These are phyloP conservation scores for Teleogryllus oceanicus DNA, from an alignment of 2,888 invertebrate species.

Conservation along the genomic window DNA sequence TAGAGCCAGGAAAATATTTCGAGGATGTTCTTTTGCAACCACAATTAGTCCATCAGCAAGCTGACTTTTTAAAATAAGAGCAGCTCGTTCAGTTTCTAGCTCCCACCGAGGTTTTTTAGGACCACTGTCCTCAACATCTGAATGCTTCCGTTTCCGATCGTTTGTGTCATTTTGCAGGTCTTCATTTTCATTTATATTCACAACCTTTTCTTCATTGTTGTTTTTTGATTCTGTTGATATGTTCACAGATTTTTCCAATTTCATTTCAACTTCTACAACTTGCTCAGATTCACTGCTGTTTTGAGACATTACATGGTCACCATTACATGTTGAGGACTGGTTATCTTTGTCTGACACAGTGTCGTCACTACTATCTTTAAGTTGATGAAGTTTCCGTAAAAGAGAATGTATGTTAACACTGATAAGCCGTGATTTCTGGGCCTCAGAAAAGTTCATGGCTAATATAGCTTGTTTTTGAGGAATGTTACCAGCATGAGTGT, in stretches of 20 bases:
- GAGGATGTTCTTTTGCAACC: constrained; percentile 81
- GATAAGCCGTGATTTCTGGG: constrained; percentile 66
- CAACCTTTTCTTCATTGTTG: not conserved
- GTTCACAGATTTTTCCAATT: constrained; percentile 30
- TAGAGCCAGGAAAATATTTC: constrained; percentile 70
- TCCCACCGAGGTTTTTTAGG: constrained; percentile 64
- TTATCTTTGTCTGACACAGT: constrained; percentile 31
- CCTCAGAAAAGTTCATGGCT: constrained; percentile 73
- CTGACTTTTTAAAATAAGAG: constrained; percentile 54
- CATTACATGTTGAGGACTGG: not conserved
- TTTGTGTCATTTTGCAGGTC: constrained; percentile 34
- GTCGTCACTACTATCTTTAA: not conserved
- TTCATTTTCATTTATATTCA: constrained; percentile 21
- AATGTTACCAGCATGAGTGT: constrained; percentile 77
- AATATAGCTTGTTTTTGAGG: constrained; percentile 73
- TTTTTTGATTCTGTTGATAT: not conserved
- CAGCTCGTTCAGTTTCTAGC: constrained; percentile 63
- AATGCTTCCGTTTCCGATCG: constrained; percentile 31
- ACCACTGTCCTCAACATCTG: constrained; percentile 27
- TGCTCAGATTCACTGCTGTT: constrained; percentile 28
- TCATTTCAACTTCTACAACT: constrained; percentile 31
- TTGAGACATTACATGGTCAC: constrained; percentile 34
- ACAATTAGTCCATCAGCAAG: constrained; percentile 75
- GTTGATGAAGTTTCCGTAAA: constrained; percentile 58
- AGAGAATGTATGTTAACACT: constrained; percentile 75